A percentile compares a stretch with the other conserved stretches of the same genome.
Evolutionary conservation across 2,888 invertebrate genomes (phyloP).

Genomic region (Epirrhoe alternata): DNA sequence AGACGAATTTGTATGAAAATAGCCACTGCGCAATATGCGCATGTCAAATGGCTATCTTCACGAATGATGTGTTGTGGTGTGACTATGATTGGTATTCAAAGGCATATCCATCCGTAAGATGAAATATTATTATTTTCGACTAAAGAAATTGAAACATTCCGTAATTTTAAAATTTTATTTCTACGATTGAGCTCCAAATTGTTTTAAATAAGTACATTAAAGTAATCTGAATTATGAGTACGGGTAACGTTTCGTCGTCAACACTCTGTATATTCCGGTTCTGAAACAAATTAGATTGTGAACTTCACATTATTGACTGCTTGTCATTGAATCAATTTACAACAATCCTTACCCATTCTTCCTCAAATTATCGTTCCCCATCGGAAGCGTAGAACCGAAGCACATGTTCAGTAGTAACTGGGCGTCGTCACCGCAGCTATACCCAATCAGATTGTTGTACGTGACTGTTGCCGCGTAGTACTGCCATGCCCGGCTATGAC

Average conservation of each 20-base stretch:
- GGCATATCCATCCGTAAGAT: too few species aligned
- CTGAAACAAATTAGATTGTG: conserved; percentile 25
- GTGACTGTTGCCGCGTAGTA: conserved; percentile 55
- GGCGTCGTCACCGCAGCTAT: conserved; percentile 13
- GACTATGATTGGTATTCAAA: too few species aligned
- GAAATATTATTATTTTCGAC: too few species aligned
- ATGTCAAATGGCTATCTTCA: too few species aligned
- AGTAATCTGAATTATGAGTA: conserved; percentile 22
- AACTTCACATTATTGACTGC: not conserved
- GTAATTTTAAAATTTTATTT: not conserved
- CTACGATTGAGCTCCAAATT: not conserved
- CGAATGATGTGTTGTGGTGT: too few species aligned
- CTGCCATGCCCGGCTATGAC: conserved; percentile 59
- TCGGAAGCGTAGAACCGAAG: conserved; percentile 33
- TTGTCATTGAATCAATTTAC: too few species aligned
- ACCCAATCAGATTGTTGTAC: conserved; percentile 29
- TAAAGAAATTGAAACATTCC: not conserved
- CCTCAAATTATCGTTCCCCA: conserved; percentile 56
- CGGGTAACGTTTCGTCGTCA: conserved; percentile 22
- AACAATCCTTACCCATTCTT: conserved; percentile 48
- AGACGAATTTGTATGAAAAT: too few species aligned
- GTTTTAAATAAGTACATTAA: not conserved
- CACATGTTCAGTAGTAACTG: conserved; percentile 25
- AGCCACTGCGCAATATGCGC: too few species aligned
- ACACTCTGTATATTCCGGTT: conserved; percentile 27